Evolutionary conservation across 2,113 vertebrate genomes (phyloP), one percentile per base, ranked within the genome.

Genomic region (Periophthalmus modestus): DNA sequence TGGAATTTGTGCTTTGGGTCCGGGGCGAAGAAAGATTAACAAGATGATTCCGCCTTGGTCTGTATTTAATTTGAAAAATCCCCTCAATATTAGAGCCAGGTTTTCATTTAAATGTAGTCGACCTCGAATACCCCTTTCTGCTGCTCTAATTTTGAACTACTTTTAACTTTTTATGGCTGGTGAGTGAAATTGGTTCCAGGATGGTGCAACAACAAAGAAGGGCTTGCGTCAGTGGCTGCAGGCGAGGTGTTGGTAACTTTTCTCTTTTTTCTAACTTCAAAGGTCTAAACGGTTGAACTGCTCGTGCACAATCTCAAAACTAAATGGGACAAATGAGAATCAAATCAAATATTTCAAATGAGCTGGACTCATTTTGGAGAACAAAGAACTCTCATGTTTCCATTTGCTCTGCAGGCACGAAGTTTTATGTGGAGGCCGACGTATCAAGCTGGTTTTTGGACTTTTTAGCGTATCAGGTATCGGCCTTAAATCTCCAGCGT

Each of bases 31-130:
- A 21, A n/a, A 65, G 34, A 43, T 63, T 36, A 65, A 65, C 34
- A 65, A 65, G 62, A 65, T 65, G 62, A 65, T 65, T 65, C 62
- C 18, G 62, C 34, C 34, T n/a, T 65, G 62, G 18, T 34, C 34
- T 39, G 62, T 65, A 65, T 65, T 65, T 65, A 65, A 65, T 65
- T n/a, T 65, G 34, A 39, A 65, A n/a, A 43, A 43, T 63, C 46
- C 66, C 50, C 55, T 7, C 24, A 62, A 62, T 62, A 62, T 62
- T 62, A n/a, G 68, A 59, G 67, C 63, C 68, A 59, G 63, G n/a
- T 59, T 78, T 75, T 79, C 19, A 66, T 74, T 79, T 52, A 15
- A 73, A 11, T 21, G n/a, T 6, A 43, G 34, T 7, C 57, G 62
- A 65, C 62, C 34, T 65, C 34, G 19, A 43, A 43, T 65, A 65